Conservation (phyloP, 2,888 invertebrate genomes). For the Cryptocephalus primarius region DNA sequence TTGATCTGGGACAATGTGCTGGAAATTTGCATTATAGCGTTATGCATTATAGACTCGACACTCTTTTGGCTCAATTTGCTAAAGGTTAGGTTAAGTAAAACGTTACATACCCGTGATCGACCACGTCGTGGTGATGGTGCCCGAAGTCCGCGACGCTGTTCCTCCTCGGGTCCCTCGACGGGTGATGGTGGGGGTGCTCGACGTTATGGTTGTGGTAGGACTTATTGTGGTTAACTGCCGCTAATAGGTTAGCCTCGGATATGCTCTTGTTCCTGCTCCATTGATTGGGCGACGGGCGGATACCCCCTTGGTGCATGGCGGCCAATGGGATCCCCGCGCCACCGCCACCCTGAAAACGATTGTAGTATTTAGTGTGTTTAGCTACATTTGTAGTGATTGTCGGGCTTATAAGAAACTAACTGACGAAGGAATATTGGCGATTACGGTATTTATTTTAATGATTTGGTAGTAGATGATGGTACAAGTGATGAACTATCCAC, state of each 20-base stretch:
- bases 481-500: conserved; percentile 6
- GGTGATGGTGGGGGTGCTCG: conserved; percentile 17
- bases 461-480: conserved; percentile 7
- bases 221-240: conserved; percentile 42
- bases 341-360: conserved; percentile 19
- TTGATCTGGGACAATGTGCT: conserved; percentile 24
- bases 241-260: conserved; percentile 78
- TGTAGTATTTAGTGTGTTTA: background rate
- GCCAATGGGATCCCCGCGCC: conserved; percentile 47
- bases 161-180: conserved; percentile 40
- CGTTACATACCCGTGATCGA: conserved; percentile 42
- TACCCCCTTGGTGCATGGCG: conserved; percentile 60
- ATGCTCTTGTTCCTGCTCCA: conserved; percentile 53
- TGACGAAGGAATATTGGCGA: conserved; percentile 4
- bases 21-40: too few species aligned
- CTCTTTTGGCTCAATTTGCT: too few species aligned
- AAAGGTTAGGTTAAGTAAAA: background rate
- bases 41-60: too few species aligned
- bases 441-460: conserved; percentile 6
- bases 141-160: conserved; percentile 51
- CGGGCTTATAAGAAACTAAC: background rate
- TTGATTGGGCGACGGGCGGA: conserved; percentile 37
- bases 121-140: conserved; percentile 37
- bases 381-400: background rate
- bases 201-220: conserved; percentile 17